Evolutionary conservation across 2,113 vertebrate genomes (phyloP), one percentile per base, ranked within the genome.

Genomic region (Xiphophorus couchianus): DNA sequence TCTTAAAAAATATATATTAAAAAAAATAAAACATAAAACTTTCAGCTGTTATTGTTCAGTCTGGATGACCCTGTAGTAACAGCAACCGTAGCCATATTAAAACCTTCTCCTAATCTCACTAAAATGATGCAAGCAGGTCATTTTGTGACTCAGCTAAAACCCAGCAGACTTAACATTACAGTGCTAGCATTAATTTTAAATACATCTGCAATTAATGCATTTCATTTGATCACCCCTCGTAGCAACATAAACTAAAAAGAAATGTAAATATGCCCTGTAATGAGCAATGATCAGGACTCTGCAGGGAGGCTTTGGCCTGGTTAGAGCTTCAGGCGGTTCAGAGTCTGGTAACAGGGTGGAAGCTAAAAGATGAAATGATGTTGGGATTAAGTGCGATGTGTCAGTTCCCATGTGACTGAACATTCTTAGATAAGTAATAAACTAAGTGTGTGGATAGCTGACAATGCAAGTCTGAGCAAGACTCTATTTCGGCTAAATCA

Each of bases 401-500:
- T 63, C 29, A n/a, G 54, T 42, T 44, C 25, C 28, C 44, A 48
- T 60, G 54, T 27, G 13, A 42, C 25, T 25, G 19, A 60, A 69
- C 13, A 62, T 30, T 63, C 63, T 48, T 60, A 69, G 74, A 81
- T 73, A 64, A 73, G 63, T 25, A 35, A 73, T 65, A 71, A 66
- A 78, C 62, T 44, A 37, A 51, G 48, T 22, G 69, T 48, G 66
- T 0, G 75, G 33, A 29, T 48, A 51, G 30, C 74, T 8, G 13
- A 54, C 58, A 17, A 66, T 80, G 62, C 79, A 51, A 82, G 82
- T 73, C 76, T 22, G 51, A 60, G 64, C 78, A 84, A 28, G 61
- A 75, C 25, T 6, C 30, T 15, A 71, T 74, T 74, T 61, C 25
- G 65, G 58, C 22, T 70, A 61, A 33, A 27, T 63, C 29, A 44